Conservation (phyloP, 2,888 invertebrate species). For the Chaetoderma sp. region DNA sequence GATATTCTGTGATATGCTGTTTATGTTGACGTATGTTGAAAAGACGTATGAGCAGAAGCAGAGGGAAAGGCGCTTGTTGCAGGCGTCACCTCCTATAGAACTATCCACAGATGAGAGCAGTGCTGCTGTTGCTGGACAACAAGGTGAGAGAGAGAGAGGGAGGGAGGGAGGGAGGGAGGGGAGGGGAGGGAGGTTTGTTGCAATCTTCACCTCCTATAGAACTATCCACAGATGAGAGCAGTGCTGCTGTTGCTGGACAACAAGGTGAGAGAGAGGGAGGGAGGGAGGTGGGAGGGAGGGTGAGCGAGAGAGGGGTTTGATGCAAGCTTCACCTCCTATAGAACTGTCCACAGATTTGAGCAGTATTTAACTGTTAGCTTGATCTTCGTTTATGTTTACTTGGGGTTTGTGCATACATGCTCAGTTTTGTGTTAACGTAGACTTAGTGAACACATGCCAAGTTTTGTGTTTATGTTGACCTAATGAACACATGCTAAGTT, state of each 20-base stretch:
- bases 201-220: slow-evolving; percentile 46
- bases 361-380: too few relatives aligned
- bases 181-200: slow-evolving; percentile 46
- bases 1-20: slow-evolving; percentile 50
- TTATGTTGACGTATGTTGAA: slow-evolving; percentile 56
- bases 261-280: too few relatives aligned
- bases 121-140: background rate
- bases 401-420: too few relatives aligned
- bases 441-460: too few relatives aligned
- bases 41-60: slow-evolving; percentile 45
- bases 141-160: too few relatives aligned
- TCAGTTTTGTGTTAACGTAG: too few relatives aligned
- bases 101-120: slow-evolving; percentile 50
- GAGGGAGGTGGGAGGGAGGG: slow-evolving; percentile 45
- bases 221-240: slow-evolving; percentile 50
- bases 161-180: slow-evolving; percentile 44
- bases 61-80: slow-evolving; percentile 46
- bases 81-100: slow-evolving; percentile 45
- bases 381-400: too few relatives aligned
- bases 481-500: too few relatives aligned
- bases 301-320: slow-evolving; percentile 45
- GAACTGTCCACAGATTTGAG: slow-evolving; percentile 54
- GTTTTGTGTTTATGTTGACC: too few relatives aligned
- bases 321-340: slow-evolving; percentile 43
- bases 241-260: background rate